Conservation (phyloP, 2,113 vertebrate genomes). For the Murina feae region DNA sequence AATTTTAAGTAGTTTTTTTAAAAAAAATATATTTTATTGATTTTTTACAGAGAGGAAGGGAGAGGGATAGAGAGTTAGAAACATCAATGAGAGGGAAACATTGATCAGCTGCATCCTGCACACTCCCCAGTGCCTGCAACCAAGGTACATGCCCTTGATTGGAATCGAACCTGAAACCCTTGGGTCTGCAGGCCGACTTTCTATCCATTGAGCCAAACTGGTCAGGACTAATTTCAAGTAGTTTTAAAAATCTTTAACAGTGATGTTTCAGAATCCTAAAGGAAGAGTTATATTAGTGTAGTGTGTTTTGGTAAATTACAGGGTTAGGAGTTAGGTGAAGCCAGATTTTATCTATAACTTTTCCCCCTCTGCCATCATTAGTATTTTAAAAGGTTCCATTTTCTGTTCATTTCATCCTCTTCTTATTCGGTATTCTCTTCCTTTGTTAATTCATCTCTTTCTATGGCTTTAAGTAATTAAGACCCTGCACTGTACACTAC, state of each 20-base stretch:
- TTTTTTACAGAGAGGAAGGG: too few relatives aligned
- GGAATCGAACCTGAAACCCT: too few relatives aligned
- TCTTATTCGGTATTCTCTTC: not conserved
- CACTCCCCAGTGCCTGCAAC: too few relatives aligned
- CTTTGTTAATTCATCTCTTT: not conserved
- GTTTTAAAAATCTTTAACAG: not conserved
- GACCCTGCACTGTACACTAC: not conserved
- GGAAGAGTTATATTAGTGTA: not conserved
- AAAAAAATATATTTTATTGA: too few relatives aligned
- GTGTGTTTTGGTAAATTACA: not conserved
- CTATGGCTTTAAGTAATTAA: not conserved
- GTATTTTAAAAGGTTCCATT: not conserved
- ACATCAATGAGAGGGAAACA: too few relatives aligned
- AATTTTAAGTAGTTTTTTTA: constrained; percentile 30
- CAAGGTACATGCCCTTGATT: too few relatives aligned
- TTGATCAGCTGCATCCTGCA: too few relatives aligned
- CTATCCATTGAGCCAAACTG: too few relatives aligned
- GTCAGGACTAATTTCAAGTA: constrained; percentile 33
- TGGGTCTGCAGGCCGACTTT: too few relatives aligned
- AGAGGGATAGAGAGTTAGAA: too few relatives aligned
- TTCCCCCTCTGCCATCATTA: not conserved
- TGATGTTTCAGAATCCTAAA: not conserved
- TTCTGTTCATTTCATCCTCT: not conserved
- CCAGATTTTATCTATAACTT: not conserved
- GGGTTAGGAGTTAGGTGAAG: not conserved